Evolutionary conservation across 2,888 invertebrate genomes (phyloP).

Genomic region (Hypomecis atomaria): DNA sequence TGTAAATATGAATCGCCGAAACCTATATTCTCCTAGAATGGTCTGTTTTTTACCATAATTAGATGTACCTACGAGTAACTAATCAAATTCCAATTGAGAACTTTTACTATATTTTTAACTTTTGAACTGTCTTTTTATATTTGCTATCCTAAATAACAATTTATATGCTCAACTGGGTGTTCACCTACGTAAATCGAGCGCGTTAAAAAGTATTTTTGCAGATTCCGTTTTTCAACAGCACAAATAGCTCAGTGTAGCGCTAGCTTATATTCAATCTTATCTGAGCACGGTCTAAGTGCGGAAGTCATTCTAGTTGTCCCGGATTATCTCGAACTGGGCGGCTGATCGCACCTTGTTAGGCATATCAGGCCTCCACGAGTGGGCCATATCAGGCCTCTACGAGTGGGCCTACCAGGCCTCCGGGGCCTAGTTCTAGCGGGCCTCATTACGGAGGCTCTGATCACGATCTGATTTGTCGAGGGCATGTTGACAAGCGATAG

Average conservation of each 20-base stretch:
- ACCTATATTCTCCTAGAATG: too few species aligned
- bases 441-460: neutral
- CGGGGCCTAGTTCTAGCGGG: neutral
- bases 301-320: constrained; percentile 38
- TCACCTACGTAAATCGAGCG: too few species aligned
- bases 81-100: too few species aligned
- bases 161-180: neutral
- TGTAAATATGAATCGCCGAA: too few species aligned
- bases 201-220: too few species aligned
- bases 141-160: too few species aligned
- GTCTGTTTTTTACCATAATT: too few species aligned
- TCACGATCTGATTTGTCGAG: neutral
- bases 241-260: constrained; percentile 1
- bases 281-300: constrained; percentile 26
- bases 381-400: neutral
- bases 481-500: too few species aligned
- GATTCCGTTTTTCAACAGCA: neutral
- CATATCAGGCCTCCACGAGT: neutral
- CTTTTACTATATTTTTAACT: too few species aligned
- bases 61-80: too few species aligned
- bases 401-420: neutral
- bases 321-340: constrained; percentile 35
- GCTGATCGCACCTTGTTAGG: constrained; percentile 26
- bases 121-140: too few species aligned
- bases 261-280: constrained; percentile 10